phyloP scores from a whole-genome alignment of 2,113 vertebrate species.

The Catharus minimus region DNA sequence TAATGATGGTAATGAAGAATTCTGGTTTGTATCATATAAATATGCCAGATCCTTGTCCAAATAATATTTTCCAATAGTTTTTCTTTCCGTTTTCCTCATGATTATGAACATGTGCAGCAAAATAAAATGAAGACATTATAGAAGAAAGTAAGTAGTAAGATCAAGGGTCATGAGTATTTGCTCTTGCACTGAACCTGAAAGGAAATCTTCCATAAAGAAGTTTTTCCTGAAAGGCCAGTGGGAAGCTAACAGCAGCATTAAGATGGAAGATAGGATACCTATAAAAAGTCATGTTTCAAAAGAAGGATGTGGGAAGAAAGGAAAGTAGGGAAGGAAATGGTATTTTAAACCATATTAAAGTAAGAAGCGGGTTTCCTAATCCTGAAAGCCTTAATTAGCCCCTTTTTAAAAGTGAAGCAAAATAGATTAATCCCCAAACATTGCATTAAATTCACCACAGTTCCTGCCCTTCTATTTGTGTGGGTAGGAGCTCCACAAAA shows the following conservation, averaged over 20 bases:
- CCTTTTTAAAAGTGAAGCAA: neutral
- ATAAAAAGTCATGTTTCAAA: conserved; percentile 53
- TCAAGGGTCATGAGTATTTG: conserved; percentile 6
- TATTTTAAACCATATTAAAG: conserved; percentile 33
- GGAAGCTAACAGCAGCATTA: conserved; percentile 30
- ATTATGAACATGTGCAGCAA: neutral
- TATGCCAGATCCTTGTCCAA: neutral
- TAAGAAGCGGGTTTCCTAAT: conserved; percentile 30
- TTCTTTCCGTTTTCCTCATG: neutral
- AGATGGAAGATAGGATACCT: conserved; percentile 55
- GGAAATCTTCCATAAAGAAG: conserved; percentile 52
- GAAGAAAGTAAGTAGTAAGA: neutral
- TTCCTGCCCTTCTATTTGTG: conserved; percentile 20
- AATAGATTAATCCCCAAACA: conserved; percentile 24
- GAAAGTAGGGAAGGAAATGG: conserved; percentile 60
- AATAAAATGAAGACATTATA: neutral
- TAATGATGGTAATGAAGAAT: neutral
- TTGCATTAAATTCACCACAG: conserved; percentile 33
- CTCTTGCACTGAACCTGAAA: conserved; percentile 36
- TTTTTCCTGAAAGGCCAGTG: conserved; percentile 38
- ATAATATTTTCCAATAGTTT: neutral
- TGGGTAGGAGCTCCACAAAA: conserved; percentile 48
- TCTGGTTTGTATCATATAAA: neutral
- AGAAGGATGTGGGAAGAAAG: conserved; percentile 58
- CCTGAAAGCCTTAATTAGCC: conserved; percentile 32